A percentile compares a stretch with the other conserved stretches of the same genome.
Conservation (phyloP, 2,888 invertebrate species). For the Cryptophagus acutangulus region DNA sequence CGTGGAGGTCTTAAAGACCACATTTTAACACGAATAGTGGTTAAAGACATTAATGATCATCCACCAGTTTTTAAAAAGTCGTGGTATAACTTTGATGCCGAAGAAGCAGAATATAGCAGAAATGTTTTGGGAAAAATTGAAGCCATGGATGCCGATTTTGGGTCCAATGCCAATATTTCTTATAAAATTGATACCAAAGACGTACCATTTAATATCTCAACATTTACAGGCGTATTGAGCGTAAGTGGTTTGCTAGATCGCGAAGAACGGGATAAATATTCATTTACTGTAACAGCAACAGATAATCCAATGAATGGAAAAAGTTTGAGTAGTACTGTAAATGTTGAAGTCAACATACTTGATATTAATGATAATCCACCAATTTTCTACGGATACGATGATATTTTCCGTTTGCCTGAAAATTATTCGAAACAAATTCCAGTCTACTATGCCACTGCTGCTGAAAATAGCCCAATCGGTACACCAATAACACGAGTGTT, state of each 20-base stretch:
- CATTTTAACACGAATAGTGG: conserved; percentile 64
- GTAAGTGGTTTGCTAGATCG: conserved; percentile 74
- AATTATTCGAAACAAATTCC: conserved; percentile 59
- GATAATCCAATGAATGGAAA: conserved; percentile 62
- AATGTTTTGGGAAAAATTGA: conserved; percentile 69
- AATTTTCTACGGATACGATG: conserved; percentile 72
- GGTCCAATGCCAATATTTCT: conserved; percentile 71
- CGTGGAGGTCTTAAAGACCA: conserved; percentile 68
- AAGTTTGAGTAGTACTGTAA: conserved; percentile 65
- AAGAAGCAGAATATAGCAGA: conserved; percentile 71
- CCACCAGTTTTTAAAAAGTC: conserved; percentile 76
- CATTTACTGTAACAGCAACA: conserved; percentile 65
- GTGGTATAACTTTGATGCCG: conserved; percentile 76
- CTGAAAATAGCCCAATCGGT: conserved; percentile 71
- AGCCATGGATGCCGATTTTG: conserved; percentile 76
- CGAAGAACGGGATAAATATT: conserved; percentile 65
- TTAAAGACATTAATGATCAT: conserved; percentile 79
- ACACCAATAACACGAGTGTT: conserved; percentile 68
- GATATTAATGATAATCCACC: conserved; percentile 84
- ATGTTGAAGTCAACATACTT: conserved; percentile 74
- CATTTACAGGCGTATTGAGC: conserved; percentile 62
- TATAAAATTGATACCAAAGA: conserved; percentile 56
- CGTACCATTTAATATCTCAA: conserved; percentile 67
- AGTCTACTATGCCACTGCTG: conserved; percentile 69
- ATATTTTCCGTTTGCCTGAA: conserved; percentile 52